Conservation (phyloP, 2,113 vertebrate genomes). For the Salvelinus sp. region DNA sequence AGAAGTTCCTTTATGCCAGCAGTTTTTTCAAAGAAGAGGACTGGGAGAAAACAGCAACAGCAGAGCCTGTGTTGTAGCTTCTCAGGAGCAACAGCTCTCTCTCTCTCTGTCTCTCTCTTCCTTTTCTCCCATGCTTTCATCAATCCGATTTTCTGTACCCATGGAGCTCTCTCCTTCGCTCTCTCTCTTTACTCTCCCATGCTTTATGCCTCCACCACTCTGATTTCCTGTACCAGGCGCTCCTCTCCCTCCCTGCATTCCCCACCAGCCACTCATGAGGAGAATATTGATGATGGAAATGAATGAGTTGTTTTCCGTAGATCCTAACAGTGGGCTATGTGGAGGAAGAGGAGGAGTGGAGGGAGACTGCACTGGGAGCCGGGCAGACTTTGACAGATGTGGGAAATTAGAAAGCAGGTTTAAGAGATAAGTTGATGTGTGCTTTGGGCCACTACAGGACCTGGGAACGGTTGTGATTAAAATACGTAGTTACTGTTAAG, state of each 20-base stretch:
- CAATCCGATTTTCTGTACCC: neutral
- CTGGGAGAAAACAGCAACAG: neutral
- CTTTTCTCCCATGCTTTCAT: neutral
- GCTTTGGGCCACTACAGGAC: constrained; percentile 69
- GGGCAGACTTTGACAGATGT: constrained; percentile 68
- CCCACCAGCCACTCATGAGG: constrained; percentile 50
- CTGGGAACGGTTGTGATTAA: constrained; percentile 74
- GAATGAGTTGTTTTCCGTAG: constrained; percentile 73
- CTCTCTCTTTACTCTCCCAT: constrained; percentile 10
- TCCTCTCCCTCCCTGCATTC: constrained; percentile 46
- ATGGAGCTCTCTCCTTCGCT: constrained; percentile 21
- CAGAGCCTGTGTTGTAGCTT: neutral
- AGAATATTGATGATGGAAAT: constrained; percentile 76
- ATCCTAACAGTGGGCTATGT: constrained; percentile 55
- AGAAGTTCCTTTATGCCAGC: constrained; percentile 66
- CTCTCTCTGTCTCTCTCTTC: neutral
- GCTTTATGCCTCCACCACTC: constrained; percentile 40
- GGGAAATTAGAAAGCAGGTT: constrained; percentile 73
- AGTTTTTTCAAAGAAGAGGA: constrained; percentile 44
- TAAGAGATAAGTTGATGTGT: constrained; percentile 73
- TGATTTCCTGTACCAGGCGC: constrained; percentile 44
- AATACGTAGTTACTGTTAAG: constrained; percentile 72
- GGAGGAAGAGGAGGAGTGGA: constrained; percentile 32
- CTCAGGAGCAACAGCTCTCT: neutral
- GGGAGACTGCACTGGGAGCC: constrained; percentile 32